Percentiles rank a stretch among this genome's conserved stretches.
phyloP scores from a whole-genome alignment of 2,888 invertebrate genomes.

The Boloria euphrosyne region DNA sequence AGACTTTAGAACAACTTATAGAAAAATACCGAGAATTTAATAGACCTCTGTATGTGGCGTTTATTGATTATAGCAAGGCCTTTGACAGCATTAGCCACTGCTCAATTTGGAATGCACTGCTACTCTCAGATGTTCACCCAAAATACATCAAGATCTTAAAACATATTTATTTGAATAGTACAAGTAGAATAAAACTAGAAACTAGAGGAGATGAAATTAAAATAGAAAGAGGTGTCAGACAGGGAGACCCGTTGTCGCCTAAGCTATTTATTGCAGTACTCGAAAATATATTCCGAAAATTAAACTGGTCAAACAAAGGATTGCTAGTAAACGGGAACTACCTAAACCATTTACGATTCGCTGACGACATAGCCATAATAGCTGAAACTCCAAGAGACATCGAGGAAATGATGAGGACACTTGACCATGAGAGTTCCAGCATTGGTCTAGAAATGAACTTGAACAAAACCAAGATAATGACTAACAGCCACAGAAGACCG shows the following conservation, averaged over 20 bases:
- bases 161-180: neutral
- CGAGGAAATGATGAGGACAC: conserved; percentile 6
- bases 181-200: neutral
- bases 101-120: conserved; percentile 4
- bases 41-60: neutral
- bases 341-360: too few relatives aligned
- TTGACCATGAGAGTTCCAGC: conserved; percentile 12
- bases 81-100: conserved; percentile 1
- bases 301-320: neutral
- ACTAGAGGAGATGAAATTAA: neutral
- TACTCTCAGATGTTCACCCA: neutral
- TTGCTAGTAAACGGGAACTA: too few relatives aligned
- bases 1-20: neutral
- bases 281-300: neutral
- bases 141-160: neutral
- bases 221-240: conserved; percentile 5
- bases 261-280: conserved; percentile 1
- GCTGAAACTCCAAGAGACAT: conserved; percentile 3
- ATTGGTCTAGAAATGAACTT: conserved; percentile 22
- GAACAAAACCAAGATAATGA: conserved; percentile 22
- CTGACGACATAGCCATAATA: too few relatives aligned
- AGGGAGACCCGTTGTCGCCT: conserved; percentile 5
- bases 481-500: neutral
- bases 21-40: neutral
- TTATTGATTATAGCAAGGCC: conserved; percentile 43